A percentile compares a stretch with the other conserved stretches of the same genome.
Conservation (phyloP, 2,113 vertebrate species). For the Uria aalge region DNA sequence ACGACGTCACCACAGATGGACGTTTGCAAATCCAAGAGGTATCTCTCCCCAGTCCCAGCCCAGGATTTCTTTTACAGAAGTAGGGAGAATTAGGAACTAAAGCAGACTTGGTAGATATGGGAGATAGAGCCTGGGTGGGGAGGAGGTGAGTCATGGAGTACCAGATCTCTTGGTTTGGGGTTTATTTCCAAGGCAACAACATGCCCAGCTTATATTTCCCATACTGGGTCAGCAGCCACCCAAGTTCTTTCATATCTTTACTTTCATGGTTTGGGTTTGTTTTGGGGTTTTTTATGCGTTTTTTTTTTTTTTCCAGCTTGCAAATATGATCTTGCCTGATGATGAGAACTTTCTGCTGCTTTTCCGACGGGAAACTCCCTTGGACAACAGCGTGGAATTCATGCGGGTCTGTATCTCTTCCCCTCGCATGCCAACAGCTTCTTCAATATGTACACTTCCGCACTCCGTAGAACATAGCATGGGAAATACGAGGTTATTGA, state of each 20-base stretch:
- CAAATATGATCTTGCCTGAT: constrained; percentile 87
- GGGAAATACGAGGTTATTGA: neutral
- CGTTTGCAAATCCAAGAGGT: constrained; percentile 91
- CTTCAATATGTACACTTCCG: neutral
- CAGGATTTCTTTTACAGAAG: neutral
- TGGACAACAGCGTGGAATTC: constrained; percentile 96
- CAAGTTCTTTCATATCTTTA: neutral
- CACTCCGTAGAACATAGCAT: neutral
- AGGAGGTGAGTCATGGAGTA: neutral
- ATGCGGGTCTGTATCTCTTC: constrained; percentile 81
- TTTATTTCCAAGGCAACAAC: neutral
- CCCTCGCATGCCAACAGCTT: neutral
- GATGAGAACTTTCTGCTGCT: constrained; percentile 94
- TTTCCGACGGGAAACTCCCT: constrained; percentile 86
- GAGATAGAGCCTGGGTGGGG: neutral
- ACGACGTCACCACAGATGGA: constrained; percentile 78
- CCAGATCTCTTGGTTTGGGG: neutral
- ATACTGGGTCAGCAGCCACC: neutral
- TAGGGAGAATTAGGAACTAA: neutral
- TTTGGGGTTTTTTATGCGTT: rapidly evolving
- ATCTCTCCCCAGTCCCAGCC: neutral
- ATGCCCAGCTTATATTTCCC: neutral
- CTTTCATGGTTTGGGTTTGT: neutral
- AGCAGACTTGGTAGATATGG: neutral
- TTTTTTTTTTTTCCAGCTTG: constrained; percentile 75